Evolutionary conservation across 2,888 invertebrate genomes (phyloP).

Genomic region (Galerucella pusilla): DNA sequence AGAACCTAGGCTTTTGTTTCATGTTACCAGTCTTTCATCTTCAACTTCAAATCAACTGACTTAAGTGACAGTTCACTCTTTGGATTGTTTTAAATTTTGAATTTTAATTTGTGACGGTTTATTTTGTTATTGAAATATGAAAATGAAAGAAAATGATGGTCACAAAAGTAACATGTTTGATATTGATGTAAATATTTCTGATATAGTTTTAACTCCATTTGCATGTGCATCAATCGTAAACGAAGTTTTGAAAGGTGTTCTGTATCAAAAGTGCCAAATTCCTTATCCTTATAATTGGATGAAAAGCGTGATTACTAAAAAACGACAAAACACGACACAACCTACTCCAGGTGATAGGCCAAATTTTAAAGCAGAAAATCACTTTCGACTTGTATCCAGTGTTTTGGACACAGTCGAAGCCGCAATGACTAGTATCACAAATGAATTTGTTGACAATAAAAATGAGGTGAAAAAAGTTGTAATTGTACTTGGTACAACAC

Average conservation of each 20-base stretch:
- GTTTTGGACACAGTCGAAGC: conserved; percentile 57
- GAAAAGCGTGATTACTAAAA: conserved; percentile 55
- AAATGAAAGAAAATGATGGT: not conserved
- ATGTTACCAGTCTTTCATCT: too few species aligned
- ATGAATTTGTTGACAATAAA: conserved; percentile 51
- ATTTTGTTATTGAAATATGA: conserved; percentile 16
- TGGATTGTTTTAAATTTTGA: not conserved
- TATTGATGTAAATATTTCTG: conserved; percentile 66
- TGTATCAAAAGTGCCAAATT: conserved; percentile 69
- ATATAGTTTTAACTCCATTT: conserved; percentile 68
- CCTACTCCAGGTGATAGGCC: conserved; percentile 21
- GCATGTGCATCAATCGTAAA: conserved; percentile 70
- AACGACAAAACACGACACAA: conserved; percentile 44
- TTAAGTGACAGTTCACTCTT: too few species aligned
- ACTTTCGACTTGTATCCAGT: conserved; percentile 54
- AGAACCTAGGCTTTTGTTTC: too few species aligned
- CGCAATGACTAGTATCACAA: conserved; percentile 53
- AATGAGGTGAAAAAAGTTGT: conserved; percentile 54
- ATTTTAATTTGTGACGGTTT: not conserved
- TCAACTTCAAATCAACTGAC: too few species aligned
- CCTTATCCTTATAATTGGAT: conserved; percentile 59
- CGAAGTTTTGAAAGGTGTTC: conserved; percentile 70
- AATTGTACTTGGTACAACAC: conserved; percentile 57
- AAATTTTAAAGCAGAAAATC: conserved; percentile 53
- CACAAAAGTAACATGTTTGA: conserved; percentile 13